phyloP scores from a whole-genome alignment of 1,140 invertebrate genomes.

The Brevipalpus yothersi region DNA sequence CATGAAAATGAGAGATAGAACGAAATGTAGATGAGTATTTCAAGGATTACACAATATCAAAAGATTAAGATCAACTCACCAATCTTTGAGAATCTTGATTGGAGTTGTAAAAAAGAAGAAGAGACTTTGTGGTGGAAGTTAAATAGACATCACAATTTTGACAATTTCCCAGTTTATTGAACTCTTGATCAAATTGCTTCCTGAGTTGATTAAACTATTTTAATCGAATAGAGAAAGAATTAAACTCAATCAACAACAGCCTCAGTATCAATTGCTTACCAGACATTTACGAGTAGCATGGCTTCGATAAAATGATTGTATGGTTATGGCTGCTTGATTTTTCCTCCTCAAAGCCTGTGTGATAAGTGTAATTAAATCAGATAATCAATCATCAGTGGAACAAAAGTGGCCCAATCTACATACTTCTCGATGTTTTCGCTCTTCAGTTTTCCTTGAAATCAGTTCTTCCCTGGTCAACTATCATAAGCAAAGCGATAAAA shows the following conservation, averaged over 20 bases:
- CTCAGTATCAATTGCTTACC: neutral
- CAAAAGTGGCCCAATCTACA: neutral
- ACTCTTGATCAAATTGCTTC: neutral
- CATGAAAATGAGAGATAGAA: neutral
- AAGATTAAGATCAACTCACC: neutral
- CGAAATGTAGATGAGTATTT: neutral
- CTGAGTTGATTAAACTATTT: neutral
- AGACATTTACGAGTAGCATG: neutral
- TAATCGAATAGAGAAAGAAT: neutral
- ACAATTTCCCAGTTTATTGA: neutral
- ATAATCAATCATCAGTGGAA: neutral
- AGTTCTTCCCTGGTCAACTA: conserved; percentile 28
- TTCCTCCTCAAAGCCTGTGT: neutral
- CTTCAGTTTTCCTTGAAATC: conserved; percentile 47
- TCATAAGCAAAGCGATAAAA: neutral
- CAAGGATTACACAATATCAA: neutral
- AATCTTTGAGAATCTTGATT: neutral
- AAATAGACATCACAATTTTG: neutral
- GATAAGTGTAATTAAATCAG: neutral
- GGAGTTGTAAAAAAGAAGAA: neutral
- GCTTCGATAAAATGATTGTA: conserved; percentile 11
- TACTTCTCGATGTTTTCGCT: conserved; percentile 60
- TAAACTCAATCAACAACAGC: neutral
- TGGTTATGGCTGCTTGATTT: conserved; percentile 7
- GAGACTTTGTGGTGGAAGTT: neutral